Evolutionary conservation across 2,113 vertebrate species (phyloP).

Genomic region (Seriola quinqueradiata): DNA sequence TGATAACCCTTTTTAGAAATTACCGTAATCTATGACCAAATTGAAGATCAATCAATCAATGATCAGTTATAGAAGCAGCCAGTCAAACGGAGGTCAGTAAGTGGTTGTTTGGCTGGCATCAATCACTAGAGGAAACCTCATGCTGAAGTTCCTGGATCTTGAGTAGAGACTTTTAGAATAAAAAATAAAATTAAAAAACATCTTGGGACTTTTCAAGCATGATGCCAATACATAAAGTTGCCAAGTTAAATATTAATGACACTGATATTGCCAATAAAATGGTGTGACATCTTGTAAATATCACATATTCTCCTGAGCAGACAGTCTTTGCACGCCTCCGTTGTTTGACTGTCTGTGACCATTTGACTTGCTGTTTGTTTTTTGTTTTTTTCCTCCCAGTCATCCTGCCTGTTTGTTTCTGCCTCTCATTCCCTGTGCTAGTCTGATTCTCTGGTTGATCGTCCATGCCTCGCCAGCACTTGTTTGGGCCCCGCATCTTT

Average conservation of each 20-base stretch:
- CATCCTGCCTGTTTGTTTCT: slow-evolving; percentile 38
- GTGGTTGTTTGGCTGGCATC: too few relatives aligned
- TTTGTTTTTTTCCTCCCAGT: slow-evolving; percentile 9
- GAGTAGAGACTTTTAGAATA: background rate
- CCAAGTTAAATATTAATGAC: background rate
- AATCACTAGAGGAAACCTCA: too few relatives aligned
- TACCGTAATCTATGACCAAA: too few relatives aligned
- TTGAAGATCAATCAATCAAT: too few relatives aligned
- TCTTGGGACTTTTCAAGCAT: background rate
- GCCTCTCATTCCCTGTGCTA: slow-evolving; percentile 23
- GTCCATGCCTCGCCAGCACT: slow-evolving; percentile 28
- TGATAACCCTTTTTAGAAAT: too few relatives aligned
- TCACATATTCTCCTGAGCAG: background rate
- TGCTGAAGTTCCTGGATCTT: background rate
- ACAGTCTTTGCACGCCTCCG: background rate
- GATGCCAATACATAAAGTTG: background rate
- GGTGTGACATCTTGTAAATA: background rate
- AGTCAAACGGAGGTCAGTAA: background rate
- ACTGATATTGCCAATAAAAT: background rate
- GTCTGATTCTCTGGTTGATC: slow-evolving; percentile 45
- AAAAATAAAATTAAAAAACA: too few relatives aligned
- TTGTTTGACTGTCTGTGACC: background rate
- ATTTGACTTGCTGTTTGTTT: background rate
- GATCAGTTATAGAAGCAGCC: background rate
- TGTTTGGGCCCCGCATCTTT: slow-evolving; percentile 40